Percentiles rank a stretch among this genome's conserved stretches.
These are phyloP conservation scores for Eulemur macaco DNA, from an alignment of 2,113 vertebrate species.

Conservation along the genomic window DNA sequence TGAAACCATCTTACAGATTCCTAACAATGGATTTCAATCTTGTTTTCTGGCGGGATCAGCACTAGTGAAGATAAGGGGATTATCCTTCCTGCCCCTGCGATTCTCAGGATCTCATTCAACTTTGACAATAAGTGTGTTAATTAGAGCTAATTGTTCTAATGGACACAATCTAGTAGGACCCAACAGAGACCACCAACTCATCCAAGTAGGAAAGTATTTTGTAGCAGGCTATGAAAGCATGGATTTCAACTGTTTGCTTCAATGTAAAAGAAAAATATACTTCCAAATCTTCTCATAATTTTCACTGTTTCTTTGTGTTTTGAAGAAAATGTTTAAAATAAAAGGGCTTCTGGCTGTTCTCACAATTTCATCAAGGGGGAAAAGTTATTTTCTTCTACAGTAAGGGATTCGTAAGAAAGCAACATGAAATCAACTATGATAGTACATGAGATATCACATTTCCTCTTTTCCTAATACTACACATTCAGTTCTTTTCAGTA, in stretches of 20 bases:
- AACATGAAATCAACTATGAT: not conserved
- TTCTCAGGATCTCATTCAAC: not conserved
- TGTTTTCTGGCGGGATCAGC: not conserved
- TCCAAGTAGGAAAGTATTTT: not conserved
- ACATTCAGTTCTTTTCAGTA: not conserved
- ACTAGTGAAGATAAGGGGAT: not conserved
- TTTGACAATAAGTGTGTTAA: not conserved
- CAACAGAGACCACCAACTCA: not conserved
- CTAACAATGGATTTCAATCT: not conserved
- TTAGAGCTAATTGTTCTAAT: slow-evolving; percentile 48
- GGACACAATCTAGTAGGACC: not conserved
- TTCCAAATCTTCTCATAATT: not conserved
- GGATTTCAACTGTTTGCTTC: not conserved
- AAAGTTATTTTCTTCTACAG: not conserved
- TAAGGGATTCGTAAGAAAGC: not conserved
- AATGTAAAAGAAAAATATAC: not conserved
- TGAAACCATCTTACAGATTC: not conserved
- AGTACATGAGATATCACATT: not conserved
- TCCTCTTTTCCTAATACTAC: not conserved
- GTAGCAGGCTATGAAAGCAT: not conserved
- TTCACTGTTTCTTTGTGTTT: not conserved
- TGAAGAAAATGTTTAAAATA: not conserved
- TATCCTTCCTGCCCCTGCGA: not conserved
- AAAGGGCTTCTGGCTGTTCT: not conserved
- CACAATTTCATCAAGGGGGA: not conserved